A percentile compares a stretch with the other conserved stretches of the same genome.
These are phyloP conservation scores for Staurois parvus DNA, from an alignment of 2,797 vertebrate species.

Conservation along the genomic window DNA sequence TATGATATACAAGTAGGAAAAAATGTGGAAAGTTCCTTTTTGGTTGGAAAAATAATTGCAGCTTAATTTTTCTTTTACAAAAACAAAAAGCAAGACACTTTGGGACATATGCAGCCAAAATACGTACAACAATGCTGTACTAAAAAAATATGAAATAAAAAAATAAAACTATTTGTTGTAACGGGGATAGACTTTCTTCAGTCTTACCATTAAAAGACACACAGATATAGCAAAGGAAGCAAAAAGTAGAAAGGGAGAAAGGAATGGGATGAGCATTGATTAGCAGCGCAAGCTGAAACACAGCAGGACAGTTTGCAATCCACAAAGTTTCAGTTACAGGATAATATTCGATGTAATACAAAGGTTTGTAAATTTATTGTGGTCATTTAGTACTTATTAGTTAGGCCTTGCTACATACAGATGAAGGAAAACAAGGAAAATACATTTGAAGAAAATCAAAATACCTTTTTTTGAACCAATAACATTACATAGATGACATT, in stretches of 20 bases:
- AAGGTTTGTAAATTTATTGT: neutral
- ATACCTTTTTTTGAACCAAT: neutral
- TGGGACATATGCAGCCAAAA: constrained; percentile 85
- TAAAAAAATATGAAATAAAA: constrained; percentile 72
- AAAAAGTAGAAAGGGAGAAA: constrained; percentile 84
- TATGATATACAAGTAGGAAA: constrained; percentile 73
- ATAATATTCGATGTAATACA: constrained; percentile 3
- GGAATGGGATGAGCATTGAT: constrained; percentile 80
- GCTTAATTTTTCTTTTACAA: constrained; percentile 69
- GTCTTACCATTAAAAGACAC: constrained; percentile 89
- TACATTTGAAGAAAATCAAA: neutral
- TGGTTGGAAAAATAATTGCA: constrained; percentile 63
- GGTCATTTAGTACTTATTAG: neutral
- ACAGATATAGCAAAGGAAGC: constrained; percentile 88
- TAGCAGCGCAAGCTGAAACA: constrained; percentile 77
- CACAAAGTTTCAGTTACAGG: constrained; percentile 64
- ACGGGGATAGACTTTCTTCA: constrained; percentile 89
- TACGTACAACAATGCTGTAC: constrained; percentile 80
- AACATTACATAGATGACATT: neutral
- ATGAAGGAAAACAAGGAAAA: neutral
- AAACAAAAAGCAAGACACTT: constrained; percentile 83
- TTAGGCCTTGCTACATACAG: neutral
- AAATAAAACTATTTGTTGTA: constrained; percentile 81
- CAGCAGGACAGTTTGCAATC: constrained; percentile 79
- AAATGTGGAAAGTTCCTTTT: constrained; percentile 71